A percentile compares a stretch with the other conserved stretches of the same genome.
These are phyloP conservation scores for Paradisaea rubra DNA, from an alignment of 2,113 vertebrate genomes.

Conservation along the genomic window DNA sequence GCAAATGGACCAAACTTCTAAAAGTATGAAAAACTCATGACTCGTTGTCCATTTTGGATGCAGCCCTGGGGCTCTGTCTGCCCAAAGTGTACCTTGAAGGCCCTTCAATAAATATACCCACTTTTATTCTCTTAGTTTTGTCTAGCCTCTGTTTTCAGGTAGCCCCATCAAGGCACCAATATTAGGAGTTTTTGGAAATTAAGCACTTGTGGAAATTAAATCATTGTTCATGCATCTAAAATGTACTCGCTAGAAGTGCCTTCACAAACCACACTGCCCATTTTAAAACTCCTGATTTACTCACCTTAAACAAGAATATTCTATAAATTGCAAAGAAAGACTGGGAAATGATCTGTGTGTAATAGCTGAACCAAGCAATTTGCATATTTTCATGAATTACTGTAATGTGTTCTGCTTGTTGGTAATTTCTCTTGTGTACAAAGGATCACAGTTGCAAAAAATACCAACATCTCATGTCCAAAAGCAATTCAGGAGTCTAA, in stretches of 20 bases:
- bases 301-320: neutral
- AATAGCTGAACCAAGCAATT: slow-evolving; percentile 10
- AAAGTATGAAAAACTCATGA: neutral
- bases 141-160: neutral
- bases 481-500: neutral
- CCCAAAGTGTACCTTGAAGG: neutral
- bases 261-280: neutral
- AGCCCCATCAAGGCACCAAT: neutral
- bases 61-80: neutral
- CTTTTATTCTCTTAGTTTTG: neutral
- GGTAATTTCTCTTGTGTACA: neutral
- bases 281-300: neutral
- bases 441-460: neutral
- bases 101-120: neutral
- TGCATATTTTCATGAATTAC: slow-evolving; percentile 18
- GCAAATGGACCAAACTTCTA: neutral
- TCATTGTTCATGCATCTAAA: neutral
- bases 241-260: neutral
- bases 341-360: neutral
- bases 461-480: neutral
- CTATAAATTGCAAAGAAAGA: neutral
- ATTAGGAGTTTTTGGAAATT: neutral
- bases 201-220: neutral
- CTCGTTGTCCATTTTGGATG: neutral
- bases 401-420: neutral